Base-by-base conservation (phyloP, 2,113 vertebrate genomes). In the Acrocephalus arundinaceus region DNA sequence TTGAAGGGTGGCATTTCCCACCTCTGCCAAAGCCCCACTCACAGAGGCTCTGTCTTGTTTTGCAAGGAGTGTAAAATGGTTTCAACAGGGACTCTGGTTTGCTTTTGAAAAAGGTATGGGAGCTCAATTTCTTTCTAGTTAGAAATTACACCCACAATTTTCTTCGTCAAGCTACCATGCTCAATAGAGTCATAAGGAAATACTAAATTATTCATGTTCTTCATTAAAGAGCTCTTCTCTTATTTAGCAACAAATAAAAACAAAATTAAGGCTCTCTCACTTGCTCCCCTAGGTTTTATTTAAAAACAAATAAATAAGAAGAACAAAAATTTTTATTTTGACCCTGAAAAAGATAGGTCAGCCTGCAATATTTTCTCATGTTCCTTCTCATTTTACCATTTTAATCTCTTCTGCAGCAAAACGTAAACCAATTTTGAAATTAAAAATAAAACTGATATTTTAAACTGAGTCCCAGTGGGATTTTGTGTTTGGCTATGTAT, bases 381-480 rank as follows among this genome's bases (percentile, higher is more conserved):
- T 91, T 79, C 75, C 61, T 75, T 71, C 62, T 61, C 54, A 46
- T 54, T 70, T 82, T 73, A 83, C 58, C 67, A 46, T 76, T 87
- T 77, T 49, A 61, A 43, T 85, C 2, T 3, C 77, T 39, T 48
- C 33, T 8, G 39, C 9, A 24, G 71, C 17, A 91, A 95, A 94
- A 79, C 1, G 2, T 41, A 87, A 94, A 85, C 20, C 31, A 9
- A 91, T 90, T 93, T 88, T 67, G 59, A 93, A 88, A 83, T 90
- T 77, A 88, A 95, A 90, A 96, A 87, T 91, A 90, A 85, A 93
- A 30, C 51, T 17, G 21, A 6, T 66, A 65, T 66, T 95, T 95
- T 76, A 82, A 93, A 84, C 27, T 2, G 1, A 33, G 24, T 77
- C 82, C 35, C 83, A 59, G 6, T 13, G 33, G 77, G 22, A 74